Evolutionary conservation across 1,140 invertebrate species (phyloP).

Genomic region (Thaumatotibia leucotreta): DNA sequence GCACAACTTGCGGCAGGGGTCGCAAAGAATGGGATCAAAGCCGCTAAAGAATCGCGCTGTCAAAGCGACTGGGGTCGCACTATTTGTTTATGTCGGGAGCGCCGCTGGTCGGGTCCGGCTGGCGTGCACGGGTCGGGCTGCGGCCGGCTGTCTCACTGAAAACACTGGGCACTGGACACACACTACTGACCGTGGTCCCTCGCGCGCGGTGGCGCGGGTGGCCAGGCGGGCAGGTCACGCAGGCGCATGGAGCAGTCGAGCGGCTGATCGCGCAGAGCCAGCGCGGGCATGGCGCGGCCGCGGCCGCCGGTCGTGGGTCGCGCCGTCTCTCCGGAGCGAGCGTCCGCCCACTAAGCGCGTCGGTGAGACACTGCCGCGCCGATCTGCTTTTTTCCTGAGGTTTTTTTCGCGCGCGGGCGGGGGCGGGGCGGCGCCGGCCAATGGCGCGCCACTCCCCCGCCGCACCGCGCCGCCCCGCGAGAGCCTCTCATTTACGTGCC

Average conservation of each 20-base stretch:
- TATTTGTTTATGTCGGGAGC: slow-evolving; percentile 9
- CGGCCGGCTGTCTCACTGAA: background rate
- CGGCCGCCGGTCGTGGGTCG: slow-evolving; percentile 60
- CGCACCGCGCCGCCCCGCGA: slow-evolving; percentile 23
- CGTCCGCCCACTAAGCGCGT: slow-evolving; percentile 64
- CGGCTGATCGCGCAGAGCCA: slow-evolving; percentile 70
- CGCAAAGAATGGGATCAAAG: slow-evolving; percentile 25
- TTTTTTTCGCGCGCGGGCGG: slow-evolving; percentile 43
- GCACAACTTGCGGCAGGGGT: slow-evolving; percentile 22
- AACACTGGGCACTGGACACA: background rate
- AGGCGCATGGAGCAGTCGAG: slow-evolving; percentile 72
- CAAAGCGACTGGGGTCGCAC: background rate
- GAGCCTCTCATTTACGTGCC: slow-evolving; percentile 63
- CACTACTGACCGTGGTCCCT: slow-evolving; percentile 54
- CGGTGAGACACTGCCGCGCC: slow-evolving; percentile 64
- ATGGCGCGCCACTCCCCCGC: slow-evolving; percentile 32
- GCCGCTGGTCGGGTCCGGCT: slow-evolving; percentile 17
- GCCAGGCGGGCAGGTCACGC: slow-evolving; percentile 64
- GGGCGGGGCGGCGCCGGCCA: slow-evolving; percentile 38
- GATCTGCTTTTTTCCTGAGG: slow-evolving; percentile 47
- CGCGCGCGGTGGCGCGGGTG: slow-evolving; percentile 38
- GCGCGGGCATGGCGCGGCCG: slow-evolving; percentile 71
- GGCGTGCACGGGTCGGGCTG: background rate
- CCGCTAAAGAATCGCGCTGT: slow-evolving; percentile 2
- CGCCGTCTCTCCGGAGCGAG: slow-evolving; percentile 55